phyloP scores from a whole-genome alignment of 2,113 vertebrate genomes.

The Myiopsitta monachus region DNA sequence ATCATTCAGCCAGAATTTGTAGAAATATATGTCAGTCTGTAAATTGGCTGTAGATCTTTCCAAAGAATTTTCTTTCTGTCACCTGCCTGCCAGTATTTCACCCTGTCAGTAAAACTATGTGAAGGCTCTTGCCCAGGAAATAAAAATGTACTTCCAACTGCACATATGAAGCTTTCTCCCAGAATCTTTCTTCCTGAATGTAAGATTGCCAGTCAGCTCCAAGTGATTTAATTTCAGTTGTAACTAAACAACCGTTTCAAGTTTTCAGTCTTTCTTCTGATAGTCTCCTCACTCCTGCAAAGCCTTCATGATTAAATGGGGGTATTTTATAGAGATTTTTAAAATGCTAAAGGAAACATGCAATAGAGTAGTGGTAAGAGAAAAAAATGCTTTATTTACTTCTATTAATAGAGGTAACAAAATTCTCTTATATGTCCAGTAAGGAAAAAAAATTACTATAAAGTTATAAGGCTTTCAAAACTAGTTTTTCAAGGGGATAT shows the following conservation, averaged over 20 bases:
- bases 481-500: not conserved
- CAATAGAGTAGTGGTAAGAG: not conserved
- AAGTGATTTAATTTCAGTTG: not conserved
- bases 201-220: not conserved
- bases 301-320: not conserved
- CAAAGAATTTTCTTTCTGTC: not conserved
- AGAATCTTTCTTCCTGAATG: not conserved
- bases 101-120: not conserved
- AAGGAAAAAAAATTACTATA: not conserved
- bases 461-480: not conserved
- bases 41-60: not conserved
- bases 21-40: not conserved
- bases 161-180: not conserved
- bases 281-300: not conserved
- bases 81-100: not conserved
- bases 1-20: not conserved
- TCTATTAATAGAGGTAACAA: not conserved
- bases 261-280: not conserved
- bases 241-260: not conserved
- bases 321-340: not conserved
- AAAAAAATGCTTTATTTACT: not conserved
- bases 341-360: not conserved
- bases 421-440: not conserved
- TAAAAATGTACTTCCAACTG: not conserved
- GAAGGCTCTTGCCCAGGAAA: not conserved